These are phyloP conservation scores for Sebastes elongatus DNA, from an alignment of 2,797 vertebrate genomes.

Conservation along the genomic window DNA sequence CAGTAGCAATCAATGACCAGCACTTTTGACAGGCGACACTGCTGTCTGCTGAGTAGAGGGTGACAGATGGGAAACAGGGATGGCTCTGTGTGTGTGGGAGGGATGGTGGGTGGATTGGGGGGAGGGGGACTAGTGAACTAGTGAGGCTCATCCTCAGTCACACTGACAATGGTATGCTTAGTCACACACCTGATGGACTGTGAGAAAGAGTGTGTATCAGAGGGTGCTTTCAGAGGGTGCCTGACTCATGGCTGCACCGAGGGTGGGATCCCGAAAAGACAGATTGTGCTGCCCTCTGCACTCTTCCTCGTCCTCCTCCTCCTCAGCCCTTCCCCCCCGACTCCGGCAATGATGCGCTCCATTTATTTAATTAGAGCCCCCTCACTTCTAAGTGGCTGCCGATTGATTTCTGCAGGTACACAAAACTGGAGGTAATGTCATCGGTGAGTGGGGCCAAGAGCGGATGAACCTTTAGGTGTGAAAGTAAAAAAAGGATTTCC, in stretches of 20 bases:
- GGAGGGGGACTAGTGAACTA: slow-evolving; percentile 27
- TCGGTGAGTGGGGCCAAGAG: slow-evolving; percentile 38
- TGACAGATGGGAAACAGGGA: slow-evolving; percentile 77
- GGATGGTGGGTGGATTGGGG: background rate
- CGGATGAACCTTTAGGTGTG: slow-evolving; percentile 57
- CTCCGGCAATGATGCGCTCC: slow-evolving; percentile 34
- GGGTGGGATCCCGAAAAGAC: slow-evolving; percentile 45
- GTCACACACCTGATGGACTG: slow-evolving; percentile 77
- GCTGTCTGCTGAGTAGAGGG: slow-evolving; percentile 66
- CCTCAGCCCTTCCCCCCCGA: background rate
- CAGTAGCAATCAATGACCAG: slow-evolving; percentile 77
- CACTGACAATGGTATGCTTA: slow-evolving; percentile 67
- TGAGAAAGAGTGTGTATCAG: slow-evolving; percentile 31
- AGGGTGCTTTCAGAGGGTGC: slow-evolving; percentile 38
- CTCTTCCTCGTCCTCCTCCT: background rate
- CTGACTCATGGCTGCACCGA: slow-evolving; percentile 51
- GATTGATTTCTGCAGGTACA: slow-evolving; percentile 67
- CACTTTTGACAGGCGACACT: slow-evolving; percentile 73
- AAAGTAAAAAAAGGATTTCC: slow-evolving; percentile 58
- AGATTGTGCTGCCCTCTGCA: slow-evolving; percentile 26
- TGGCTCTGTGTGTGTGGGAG: slow-evolving; percentile 45
- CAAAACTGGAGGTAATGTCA: slow-evolving; percentile 47
- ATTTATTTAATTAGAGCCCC: slow-evolving; percentile 74
- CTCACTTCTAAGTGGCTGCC: slow-evolving; percentile 56
- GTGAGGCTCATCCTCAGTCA: slow-evolving; percentile 62